phyloP scores from a whole-genome alignment of 2,797 vertebrate genomes.

The Gobio occitaniae region DNA sequence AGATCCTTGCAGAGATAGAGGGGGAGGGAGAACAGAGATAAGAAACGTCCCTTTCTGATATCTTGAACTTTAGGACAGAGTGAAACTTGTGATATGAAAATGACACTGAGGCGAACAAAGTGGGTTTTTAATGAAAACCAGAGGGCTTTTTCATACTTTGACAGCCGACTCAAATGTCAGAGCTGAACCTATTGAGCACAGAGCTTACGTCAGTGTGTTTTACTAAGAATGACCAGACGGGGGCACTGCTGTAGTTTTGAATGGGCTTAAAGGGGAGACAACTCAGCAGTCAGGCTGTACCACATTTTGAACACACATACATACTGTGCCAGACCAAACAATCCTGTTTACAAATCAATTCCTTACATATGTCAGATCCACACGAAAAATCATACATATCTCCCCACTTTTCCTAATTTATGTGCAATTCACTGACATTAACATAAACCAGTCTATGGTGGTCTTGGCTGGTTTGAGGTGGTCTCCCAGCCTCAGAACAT shows the following conservation, averaged over 20 bases:
- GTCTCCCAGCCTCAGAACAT: background rate
- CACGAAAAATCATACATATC: background rate
- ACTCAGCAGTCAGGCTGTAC: conserved; percentile 48
- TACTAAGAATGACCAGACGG: conserved; percentile 71
- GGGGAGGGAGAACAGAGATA: background rate
- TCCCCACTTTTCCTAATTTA: background rate
- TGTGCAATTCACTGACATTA: conserved; percentile 1
- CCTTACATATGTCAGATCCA: conserved; percentile 30
- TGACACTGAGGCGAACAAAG: conserved; percentile 64
- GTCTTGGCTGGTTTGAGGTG: background rate
- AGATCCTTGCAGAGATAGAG: conserved; percentile 19
- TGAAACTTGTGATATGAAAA: conserved; percentile 66
- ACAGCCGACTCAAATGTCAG: conserved; percentile 71
- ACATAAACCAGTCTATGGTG: background rate
- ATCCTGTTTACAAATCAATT: conserved; percentile 31
- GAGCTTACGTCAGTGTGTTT: conserved; percentile 34
- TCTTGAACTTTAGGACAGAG: conserved; percentile 45
- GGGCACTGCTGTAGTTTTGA: conserved; percentile 81
- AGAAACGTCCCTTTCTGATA: conserved; percentile 40
- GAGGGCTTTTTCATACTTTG: conserved; percentile 64
- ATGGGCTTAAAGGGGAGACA: conserved; percentile 25
- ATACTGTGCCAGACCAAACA: conserved; percentile 63
- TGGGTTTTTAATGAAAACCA: conserved; percentile 52
- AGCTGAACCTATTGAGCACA: conserved; percentile 64
- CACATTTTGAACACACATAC: conserved; percentile 25